A percentile compares a stretch with the other conserved stretches of the same genome.
These are phyloP conservation scores for Nilaparvata lugens DNA, from an alignment of 1,140 invertebrate genomes.

Conservation along the genomic window DNA sequence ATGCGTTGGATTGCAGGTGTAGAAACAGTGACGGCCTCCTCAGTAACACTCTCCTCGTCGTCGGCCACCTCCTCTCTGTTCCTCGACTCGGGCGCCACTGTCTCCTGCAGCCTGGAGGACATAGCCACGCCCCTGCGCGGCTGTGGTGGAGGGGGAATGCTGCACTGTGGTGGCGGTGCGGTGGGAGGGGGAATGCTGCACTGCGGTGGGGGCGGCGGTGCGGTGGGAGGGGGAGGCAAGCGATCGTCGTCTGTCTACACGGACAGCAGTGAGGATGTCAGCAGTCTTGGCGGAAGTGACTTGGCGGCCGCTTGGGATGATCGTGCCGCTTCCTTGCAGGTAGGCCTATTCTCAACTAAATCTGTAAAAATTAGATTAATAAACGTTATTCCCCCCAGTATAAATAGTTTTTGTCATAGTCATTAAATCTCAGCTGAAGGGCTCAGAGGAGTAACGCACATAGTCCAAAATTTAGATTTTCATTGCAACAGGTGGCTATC, in stretches of 20 bases:
- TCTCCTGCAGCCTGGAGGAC: slow-evolving; percentile 20
- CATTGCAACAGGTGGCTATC: too few species aligned
- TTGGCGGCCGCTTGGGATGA: slow-evolving; percentile 55
- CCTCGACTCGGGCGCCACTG: slow-evolving; percentile 30
- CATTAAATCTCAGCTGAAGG: too few species aligned
- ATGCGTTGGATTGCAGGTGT: slow-evolving; percentile 9
- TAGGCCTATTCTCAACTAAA: neutral
- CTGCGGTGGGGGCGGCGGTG: neutral
- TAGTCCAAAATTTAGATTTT: too few species aligned
- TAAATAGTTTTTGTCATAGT: too few species aligned
- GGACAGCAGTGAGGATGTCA: slow-evolving; percentile 76
- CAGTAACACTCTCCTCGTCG: slow-evolving; percentile 43
- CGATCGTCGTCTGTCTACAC: slow-evolving; percentile 74
- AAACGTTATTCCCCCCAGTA: neutral
- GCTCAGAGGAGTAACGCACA: too few species aligned
- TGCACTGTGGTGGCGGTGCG: neutral
- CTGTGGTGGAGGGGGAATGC: neutral
- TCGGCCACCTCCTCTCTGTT: slow-evolving; percentile 50
- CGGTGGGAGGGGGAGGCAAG: neutral
- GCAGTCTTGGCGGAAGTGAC: slow-evolving; percentile 65
- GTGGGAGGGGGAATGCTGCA: slow-evolving; percentile 22
- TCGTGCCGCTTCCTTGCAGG: slow-evolving; percentile 39
- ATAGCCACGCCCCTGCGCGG: slow-evolving; percentile 19
- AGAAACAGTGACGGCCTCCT: slow-evolving; percentile 26
- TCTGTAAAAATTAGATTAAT: neutral